A percentile compares a stretch with the other conserved stretches of the same genome.
Evolutionary conservation across 2,113 vertebrate genomes (phyloP).

Genomic region (Aspiorhynchus laticeps): DNA sequence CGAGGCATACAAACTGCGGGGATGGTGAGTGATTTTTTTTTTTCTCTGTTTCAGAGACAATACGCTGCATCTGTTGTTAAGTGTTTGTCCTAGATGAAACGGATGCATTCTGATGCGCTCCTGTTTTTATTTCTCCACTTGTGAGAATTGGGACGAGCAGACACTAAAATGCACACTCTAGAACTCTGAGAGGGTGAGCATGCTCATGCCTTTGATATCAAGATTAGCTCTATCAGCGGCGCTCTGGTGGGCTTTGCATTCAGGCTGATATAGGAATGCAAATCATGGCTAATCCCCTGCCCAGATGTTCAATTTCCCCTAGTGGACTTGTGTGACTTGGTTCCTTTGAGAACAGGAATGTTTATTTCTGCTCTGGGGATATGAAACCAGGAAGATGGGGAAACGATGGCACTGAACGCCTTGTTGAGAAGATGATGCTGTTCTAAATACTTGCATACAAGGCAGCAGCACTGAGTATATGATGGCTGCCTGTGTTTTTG

Average conservation of each 20-base stretch:
- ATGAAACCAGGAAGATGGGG: conserved; percentile 6
- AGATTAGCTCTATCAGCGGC: conserved; percentile 67
- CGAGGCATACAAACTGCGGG: conserved; percentile 92
- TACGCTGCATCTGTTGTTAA: not conserved
- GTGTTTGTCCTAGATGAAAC: conserved; percentile 20
- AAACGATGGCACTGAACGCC: not conserved
- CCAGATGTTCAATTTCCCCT: conserved; percentile 45
- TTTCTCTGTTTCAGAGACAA: not conserved
- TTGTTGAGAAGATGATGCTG: conserved; percentile 3
- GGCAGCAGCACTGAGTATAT: conserved; percentile 6
- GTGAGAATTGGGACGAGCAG: conserved; percentile 50
- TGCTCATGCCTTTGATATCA: conserved; percentile 64
- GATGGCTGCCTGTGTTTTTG: conserved; percentile 28
- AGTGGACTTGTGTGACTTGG: conserved; percentile 46
- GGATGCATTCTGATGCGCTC: not conserved
- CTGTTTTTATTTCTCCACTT: conserved; percentile 17
- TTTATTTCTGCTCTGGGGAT: not conserved
- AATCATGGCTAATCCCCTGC: conserved; percentile 65
- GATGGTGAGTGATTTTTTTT: conserved; percentile 84
- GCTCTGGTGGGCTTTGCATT: conserved; percentile 53
- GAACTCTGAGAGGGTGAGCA: conserved; percentile 53
- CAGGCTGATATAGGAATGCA: conserved; percentile 65
- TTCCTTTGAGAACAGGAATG: conserved; percentile 14
- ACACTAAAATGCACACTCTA: conserved; percentile 59
- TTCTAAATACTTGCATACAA: conserved; percentile 4